Percentiles rank a stretch among this genome's conserved stretches.
Conservation (phyloP, 2,888 invertebrate genomes). For the Lysandra bellargus region DNA sequence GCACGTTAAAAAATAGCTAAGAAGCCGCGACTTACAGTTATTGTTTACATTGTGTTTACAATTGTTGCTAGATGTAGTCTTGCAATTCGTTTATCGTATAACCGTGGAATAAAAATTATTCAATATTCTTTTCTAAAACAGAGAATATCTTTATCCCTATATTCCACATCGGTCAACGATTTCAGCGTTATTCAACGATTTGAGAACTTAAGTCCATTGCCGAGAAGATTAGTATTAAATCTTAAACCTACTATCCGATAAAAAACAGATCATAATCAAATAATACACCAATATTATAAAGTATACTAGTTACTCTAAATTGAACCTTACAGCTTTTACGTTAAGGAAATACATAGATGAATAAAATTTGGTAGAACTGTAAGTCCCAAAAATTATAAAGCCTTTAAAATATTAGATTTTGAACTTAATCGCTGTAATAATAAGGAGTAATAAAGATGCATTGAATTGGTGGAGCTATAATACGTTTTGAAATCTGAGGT, state of each 20-base stretch:
- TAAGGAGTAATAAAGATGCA: conserved; percentile 33
- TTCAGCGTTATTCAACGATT: too few relatives aligned
- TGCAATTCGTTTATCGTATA: too few relatives aligned
- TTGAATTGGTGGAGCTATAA: conserved; percentile 40
- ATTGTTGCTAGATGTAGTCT: background rate
- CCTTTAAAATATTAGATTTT: conserved; percentile 37
- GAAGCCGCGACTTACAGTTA: background rate
- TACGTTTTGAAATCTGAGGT: conserved; percentile 58
- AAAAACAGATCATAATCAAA: conserved; percentile 31
- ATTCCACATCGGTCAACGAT: too few relatives aligned
- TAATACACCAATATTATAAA: conserved; percentile 25
- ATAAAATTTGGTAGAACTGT: conserved; percentile 38
- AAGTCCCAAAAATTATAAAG: conserved; percentile 32
- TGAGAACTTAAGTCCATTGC: background rate
- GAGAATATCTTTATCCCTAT: too few relatives aligned
- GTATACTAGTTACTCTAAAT: conserved; percentile 35
- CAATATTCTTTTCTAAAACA: too few relatives aligned
- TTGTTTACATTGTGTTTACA: background rate
- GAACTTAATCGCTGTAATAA: conserved; percentile 33
- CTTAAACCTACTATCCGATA: background rate
- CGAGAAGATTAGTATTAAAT: background rate
- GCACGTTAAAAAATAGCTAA: background rate
- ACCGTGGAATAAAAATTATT: too few relatives aligned
- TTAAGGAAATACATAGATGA: conserved; percentile 33
- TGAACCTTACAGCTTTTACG: conserved; percentile 34